Evolutionary conservation across 2,797 vertebrate species (phyloP), one percentile per base, ranked within the genome.

Genomic region (Helarctos malayanus): DNA sequence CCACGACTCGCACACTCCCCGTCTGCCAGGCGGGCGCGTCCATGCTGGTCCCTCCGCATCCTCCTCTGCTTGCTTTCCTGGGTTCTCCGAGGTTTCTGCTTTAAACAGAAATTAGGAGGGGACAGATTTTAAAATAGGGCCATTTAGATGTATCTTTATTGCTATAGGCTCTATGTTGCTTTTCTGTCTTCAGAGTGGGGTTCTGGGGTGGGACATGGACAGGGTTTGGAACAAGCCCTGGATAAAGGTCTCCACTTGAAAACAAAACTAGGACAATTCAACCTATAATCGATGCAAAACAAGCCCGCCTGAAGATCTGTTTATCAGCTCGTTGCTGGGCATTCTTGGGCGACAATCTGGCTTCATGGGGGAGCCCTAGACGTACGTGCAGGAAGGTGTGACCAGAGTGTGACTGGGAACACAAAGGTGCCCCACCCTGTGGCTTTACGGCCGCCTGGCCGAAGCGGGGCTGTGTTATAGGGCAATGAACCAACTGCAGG

Each of bases 101-200:
- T 83, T 65, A 76, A 97, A 83, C 25, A 4, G 6, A 93, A 88
- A 91, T 68, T 19, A 90, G 41, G 29, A 23, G 18, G 35, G 80
- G 76, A 89, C 52, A 6, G 5, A 5, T 59, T 79, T 80, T 65
- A 91, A 92, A 88, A 84, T 82, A 49, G 27, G 32, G 15, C 63
- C 61, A 19, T 89, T 93, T 41, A 75, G 52, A 69, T 38, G 2
- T 11, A 5, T n/a, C 54, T 65, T 95, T 69, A 32, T 32, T 4
- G 29, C 13, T 63, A 32, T 5, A 61, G 27, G 59, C 18, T 5
- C 1, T n/a, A 15, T 25, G 23, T 75, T 35, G 32, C 49, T 86
- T 87, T 93, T 68, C 68, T 88, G n/a, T 92, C 63, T 88, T 80
- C 57, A 93, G 92, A 93, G 29, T 89, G 19, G 54, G n/a, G 4